A percentile compares a stretch with the other conserved stretches of the same genome.
phyloP scores from a whole-genome alignment of 2,888 invertebrate genomes.

The Acanthoscelides obtectus region DNA sequence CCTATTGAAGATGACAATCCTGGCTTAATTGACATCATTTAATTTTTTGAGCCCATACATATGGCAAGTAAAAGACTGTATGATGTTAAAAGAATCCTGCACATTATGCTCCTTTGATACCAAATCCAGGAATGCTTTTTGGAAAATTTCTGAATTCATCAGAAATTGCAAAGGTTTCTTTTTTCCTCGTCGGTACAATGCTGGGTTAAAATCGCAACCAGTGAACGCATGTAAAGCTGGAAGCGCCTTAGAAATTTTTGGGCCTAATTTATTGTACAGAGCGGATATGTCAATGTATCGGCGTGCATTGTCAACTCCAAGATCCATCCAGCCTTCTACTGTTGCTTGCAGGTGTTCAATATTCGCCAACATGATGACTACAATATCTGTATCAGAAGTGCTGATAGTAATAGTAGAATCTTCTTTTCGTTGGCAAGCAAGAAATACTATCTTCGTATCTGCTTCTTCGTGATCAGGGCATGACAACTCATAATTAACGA shows the following conservation, averaged over 20 bases:
- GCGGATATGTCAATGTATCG: constrained; percentile 23
- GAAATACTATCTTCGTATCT: constrained; percentile 17
- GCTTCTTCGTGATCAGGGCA: constrained; percentile 23
- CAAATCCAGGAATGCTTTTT: no score
- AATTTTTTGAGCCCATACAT: no score
- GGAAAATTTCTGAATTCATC: no score
- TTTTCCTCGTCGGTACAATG: constrained; percentile 17
- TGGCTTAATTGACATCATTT: no score
- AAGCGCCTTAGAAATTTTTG: constrained; percentile 13
- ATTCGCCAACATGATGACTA: constrained; percentile 25
- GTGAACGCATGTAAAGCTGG: constrained; percentile 21
- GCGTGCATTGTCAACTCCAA: constrained; percentile 15
- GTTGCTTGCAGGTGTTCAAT: constrained; percentile 20
- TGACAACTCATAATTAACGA: constrained; percentile 13
- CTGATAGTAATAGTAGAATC: constrained; percentile 18
- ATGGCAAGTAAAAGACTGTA: no score
- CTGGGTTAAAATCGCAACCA: constrained; percentile 24
- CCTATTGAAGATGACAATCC: no score
- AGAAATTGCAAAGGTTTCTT: constrained; percentile 11
- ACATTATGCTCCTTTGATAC: no score
- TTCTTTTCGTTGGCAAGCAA: constrained; percentile 10
- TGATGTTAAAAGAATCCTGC: no score
- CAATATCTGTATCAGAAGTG: constrained; percentile 26
- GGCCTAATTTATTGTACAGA: constrained; percentile 20
- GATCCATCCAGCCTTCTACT: constrained; percentile 20